Percentiles rank a stretch among this genome's conserved stretches.
Evolutionary conservation across 1,140 invertebrate species (phyloP).

Genomic region (Hyles vespertilio): DNA sequence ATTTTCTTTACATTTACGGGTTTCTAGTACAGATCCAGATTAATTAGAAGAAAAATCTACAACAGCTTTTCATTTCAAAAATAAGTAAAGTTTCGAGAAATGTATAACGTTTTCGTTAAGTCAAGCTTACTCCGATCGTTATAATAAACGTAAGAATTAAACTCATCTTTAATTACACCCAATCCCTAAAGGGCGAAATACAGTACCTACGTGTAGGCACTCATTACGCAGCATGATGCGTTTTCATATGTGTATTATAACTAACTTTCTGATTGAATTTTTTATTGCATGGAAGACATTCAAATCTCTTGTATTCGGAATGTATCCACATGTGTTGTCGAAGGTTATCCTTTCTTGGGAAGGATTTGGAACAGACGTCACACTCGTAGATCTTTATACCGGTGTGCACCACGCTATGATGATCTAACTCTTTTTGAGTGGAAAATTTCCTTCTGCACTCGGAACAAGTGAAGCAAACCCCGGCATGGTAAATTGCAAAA

Average conservation of each 20-base stretch:
- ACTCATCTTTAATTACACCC: too few relatives aligned
- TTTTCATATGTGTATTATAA: slow-evolving; percentile 39
- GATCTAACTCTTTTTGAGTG: slow-evolving; percentile 23
- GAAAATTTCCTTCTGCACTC: slow-evolving; percentile 28
- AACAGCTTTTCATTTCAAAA: too few relatives aligned
- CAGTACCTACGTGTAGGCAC: too few relatives aligned
- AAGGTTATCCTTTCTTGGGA: slow-evolving; percentile 28
- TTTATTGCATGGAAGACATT: slow-evolving; percentile 76
- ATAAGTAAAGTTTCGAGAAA: too few relatives aligned
- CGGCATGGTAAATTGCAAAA: slow-evolving; percentile 49
- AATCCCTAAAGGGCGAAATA: too few relatives aligned
- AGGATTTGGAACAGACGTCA: slow-evolving; percentile 54
- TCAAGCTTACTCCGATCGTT: too few relatives aligned
- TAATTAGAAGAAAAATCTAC: too few relatives aligned
- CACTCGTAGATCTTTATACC: slow-evolving; percentile 69
- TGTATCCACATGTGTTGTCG: slow-evolving; percentile 68
- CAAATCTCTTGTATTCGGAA: slow-evolving; percentile 76
- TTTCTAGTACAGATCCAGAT: too few relatives aligned
- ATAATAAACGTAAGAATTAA: too few relatives aligned
- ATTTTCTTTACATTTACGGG: too few relatives aligned
- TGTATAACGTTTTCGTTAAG: too few relatives aligned
- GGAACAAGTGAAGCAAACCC: slow-evolving; percentile 43
- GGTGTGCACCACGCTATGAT: slow-evolving; percentile 65
- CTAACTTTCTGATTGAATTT: slow-evolving; percentile 70
- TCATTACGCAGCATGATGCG: slow-evolving; percentile 17